These are phyloP conservation scores for Drosophila jambulina DNA, from an alignment of 1,140 invertebrate genomes.

Conservation along the genomic window DNA sequence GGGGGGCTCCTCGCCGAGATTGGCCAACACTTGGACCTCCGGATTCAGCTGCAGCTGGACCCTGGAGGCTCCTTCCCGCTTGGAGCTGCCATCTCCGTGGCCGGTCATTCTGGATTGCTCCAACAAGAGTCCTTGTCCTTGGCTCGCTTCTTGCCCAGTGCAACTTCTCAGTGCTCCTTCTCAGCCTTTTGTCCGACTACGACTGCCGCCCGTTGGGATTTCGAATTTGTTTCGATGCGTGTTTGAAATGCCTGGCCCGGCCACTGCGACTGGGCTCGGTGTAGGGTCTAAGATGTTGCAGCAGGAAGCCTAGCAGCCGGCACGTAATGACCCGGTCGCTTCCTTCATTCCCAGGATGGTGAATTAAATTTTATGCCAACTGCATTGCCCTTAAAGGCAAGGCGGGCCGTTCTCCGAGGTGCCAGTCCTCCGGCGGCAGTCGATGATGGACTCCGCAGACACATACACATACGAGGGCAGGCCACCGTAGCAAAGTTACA, in stretches of 20 bases:
- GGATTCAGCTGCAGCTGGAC: neutral
- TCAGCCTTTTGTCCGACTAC: neutral
- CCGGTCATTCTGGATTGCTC: constrained; percentile 9
- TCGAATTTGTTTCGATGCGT: constrained; percentile 53
- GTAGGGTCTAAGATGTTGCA: neutral
- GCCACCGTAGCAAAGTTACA: constrained; percentile 54
- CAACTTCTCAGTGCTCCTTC: neutral
- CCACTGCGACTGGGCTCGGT: constrained; percentile 15
- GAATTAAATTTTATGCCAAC: constrained; percentile 80
- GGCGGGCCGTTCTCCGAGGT: constrained; percentile 5
- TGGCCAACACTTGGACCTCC: neutral
- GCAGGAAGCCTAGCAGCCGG: constrained; percentile 11
- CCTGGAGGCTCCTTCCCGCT: neutral
- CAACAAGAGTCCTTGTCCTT: neutral
- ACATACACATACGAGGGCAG: constrained; percentile 9
- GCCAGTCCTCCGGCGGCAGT: constrained; percentile 6
- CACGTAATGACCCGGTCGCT: constrained; percentile 44
- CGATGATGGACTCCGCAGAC: constrained; percentile 33
- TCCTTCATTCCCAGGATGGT: constrained; percentile 8
- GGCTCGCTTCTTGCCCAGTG: neutral
- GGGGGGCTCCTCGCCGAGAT: neutral
- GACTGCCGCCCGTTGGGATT: constrained; percentile 11
- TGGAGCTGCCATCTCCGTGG: neutral
- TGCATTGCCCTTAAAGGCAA: constrained; percentile 60
- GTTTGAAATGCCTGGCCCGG: constrained; percentile 35